Evolutionary conservation across 2,113 vertebrate genomes (phyloP), one percentile per base, ranked within the genome.

Genomic region (Aspiorhynchus laticeps): DNA sequence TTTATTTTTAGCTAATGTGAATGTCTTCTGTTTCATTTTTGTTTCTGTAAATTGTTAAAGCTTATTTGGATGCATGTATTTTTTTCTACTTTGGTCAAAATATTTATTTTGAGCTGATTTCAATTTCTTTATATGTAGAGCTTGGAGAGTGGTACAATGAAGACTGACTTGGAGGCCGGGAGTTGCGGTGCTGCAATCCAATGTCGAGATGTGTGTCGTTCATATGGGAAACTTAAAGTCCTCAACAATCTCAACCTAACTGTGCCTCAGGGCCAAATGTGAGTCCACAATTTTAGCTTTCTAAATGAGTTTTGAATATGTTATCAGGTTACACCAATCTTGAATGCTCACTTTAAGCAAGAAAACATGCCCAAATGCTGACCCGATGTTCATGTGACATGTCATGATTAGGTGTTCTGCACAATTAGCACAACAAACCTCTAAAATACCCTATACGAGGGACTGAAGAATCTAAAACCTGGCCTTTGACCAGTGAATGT

Each of bases 221-320:
- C 95, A 0, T 96, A 95, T 67, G 93, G 95, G n/a, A 95, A 95
- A 59, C 91, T 94, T 88, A 94, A 94, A 84, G 94, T 95, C 73
- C 93, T 96, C 78, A 93, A 53, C 87, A 92, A 90, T 86, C 92
- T 96, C 79, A 94, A 94, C 85, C 92, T 96, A 82, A 93, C 91
- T 0, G 92, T 96, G 5, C 94, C 94, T 11, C 94, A 95, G 90
- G 95, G 95, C 74, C 94, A 95, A 10, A 96, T 96, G 95, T 96
- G 88, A 95, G 95, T 94, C 31, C 4, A 38, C 2, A 0, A 21
- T 21, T 14, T 19, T 33, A 7, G 14, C 24, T 76, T 21, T 78
- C 14, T 24, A 36, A 10, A 31, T 33, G 19, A 65, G 65, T 26
- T 31, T 67, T 10, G 2, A n/a, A 41, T 51, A 33, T 19, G 26